Conservation (phyloP, 2,888 invertebrate species). For the Nomada lathburiana region DNA sequence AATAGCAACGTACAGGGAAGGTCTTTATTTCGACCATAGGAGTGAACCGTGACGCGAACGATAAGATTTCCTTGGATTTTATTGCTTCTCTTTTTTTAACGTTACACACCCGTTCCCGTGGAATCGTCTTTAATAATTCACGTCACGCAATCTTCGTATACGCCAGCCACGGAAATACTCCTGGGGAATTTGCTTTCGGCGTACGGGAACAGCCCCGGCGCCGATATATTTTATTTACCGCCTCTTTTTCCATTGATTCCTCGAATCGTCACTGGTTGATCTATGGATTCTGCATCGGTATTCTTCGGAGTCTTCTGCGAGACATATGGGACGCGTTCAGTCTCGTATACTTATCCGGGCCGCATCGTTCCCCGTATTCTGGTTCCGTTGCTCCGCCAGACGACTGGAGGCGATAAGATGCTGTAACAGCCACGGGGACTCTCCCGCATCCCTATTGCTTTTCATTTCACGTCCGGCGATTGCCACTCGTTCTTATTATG, state of each 20-base stretch:
- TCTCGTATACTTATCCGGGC: neutral
- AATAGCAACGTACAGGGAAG: neutral
- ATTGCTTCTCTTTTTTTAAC: neutral
- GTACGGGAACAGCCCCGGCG: slow-evolving; percentile 11
- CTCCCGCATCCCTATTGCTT: slow-evolving; percentile 4
- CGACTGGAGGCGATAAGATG: neutral
- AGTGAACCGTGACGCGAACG: neutral
- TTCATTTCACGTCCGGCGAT: slow-evolving; percentile 35
- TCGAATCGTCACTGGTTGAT: slow-evolving; percentile 30
- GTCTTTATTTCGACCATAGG: neutral
- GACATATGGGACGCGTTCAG: slow-evolving; percentile 5
- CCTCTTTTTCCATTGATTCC: slow-evolving; percentile 38
- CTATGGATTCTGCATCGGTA: slow-evolving; percentile 44
- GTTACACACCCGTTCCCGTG: neutral
- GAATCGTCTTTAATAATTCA: slow-evolving; percentile 52
- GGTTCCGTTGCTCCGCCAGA: neutral
- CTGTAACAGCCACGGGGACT: neutral
- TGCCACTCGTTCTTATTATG: slow-evolving; percentile 53
- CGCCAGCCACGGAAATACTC: slow-evolving; percentile 40
- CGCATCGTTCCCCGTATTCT: neutral
- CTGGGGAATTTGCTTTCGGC: slow-evolving; percentile 51
- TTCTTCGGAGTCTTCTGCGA: slow-evolving; percentile 20
- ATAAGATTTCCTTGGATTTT: slow-evolving; percentile 17
- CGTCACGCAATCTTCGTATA: slow-evolving; percentile 48
- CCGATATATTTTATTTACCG: slow-evolving; percentile 54